Evolutionary conservation across 2,113 vertebrate species (phyloP).

Genomic region (Labrus mixtus): DNA sequence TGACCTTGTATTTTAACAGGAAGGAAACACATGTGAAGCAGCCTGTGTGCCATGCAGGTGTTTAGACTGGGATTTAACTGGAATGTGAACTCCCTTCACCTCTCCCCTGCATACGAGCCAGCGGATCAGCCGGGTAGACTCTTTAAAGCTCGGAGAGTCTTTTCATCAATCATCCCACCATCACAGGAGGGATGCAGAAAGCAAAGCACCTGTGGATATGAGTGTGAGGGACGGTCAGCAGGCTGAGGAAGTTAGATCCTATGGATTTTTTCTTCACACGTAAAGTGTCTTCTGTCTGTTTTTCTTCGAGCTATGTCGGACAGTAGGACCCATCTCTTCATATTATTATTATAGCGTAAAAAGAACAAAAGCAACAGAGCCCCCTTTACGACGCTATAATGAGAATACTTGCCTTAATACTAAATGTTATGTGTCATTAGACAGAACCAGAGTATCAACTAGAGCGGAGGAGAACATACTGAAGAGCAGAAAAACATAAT

Average conservation of each 20-base stretch:
- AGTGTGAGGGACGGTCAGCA: conserved; percentile 10
- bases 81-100: conserved; percentile 69
- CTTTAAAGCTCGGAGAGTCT: conserved; percentile 55
- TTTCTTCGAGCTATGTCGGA: neutral
- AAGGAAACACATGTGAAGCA: conserved; percentile 49
- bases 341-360: too few species aligned
- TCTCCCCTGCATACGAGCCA: conserved; percentile 7
- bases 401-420: too few species aligned
- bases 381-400: too few species aligned
- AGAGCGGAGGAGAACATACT: too few species aligned
- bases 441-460: too few species aligned
- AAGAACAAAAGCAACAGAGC: too few species aligned
- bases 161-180: conserved; percentile 51
- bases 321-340: too few species aligned
- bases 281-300: neutral
- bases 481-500: too few species aligned
- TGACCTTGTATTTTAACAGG: conserved; percentile 43
- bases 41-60: conserved; percentile 70
- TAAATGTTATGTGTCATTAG: too few species aligned
- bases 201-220: conserved; percentile 57
- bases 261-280: conserved; percentile 11
- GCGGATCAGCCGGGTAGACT: conserved; percentile 36
- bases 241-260: neutral
- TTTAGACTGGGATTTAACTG: conserved; percentile 75
- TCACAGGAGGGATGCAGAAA: conserved; percentile 4